Evolutionary conservation across 2,888 invertebrate genomes (phyloP).

Genomic region (Orthosia cruda): DNA sequence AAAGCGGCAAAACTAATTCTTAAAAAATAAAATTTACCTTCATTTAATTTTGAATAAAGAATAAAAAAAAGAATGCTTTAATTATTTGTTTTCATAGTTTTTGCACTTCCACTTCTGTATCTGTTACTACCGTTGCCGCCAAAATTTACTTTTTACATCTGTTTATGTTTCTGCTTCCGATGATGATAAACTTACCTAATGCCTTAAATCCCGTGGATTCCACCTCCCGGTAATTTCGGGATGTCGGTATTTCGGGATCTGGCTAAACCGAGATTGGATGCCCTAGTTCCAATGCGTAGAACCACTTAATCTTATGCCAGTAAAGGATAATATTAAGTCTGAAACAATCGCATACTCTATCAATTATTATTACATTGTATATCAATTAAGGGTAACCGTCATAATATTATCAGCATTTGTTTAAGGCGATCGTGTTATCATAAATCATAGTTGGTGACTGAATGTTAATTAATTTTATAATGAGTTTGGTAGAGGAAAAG

Average conservation of each 20-base stretch:
- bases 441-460: conserved; percentile 57
- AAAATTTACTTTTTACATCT: too few species aligned
- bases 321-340: conserved; percentile 32
- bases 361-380: conserved; percentile 37
- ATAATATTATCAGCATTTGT: conserved; percentile 52
- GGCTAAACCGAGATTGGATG: background rate
- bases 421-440: conserved; percentile 53
- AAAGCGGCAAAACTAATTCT: too few species aligned
- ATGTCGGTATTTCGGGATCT: background rate
- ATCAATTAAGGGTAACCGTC: conserved; percentile 47
- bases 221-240: background rate
- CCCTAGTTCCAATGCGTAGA: background rate
- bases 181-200: too few species aligned
- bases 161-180: too few species aligned
- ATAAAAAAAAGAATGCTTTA: too few species aligned
- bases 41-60: too few species aligned
- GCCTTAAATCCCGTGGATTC: too few species aligned
- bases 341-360: conserved; percentile 39
- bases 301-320: conserved; percentile 25
- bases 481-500: conserved; percentile 3
- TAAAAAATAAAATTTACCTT: too few species aligned
- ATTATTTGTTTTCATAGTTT: too few species aligned
- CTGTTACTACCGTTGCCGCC: too few species aligned
- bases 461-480: conserved; percentile 41
- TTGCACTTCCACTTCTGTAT: too few species aligned